phyloP scores from a whole-genome alignment of 2,888 invertebrate genomes.

The Diploptera punctata region DNA sequence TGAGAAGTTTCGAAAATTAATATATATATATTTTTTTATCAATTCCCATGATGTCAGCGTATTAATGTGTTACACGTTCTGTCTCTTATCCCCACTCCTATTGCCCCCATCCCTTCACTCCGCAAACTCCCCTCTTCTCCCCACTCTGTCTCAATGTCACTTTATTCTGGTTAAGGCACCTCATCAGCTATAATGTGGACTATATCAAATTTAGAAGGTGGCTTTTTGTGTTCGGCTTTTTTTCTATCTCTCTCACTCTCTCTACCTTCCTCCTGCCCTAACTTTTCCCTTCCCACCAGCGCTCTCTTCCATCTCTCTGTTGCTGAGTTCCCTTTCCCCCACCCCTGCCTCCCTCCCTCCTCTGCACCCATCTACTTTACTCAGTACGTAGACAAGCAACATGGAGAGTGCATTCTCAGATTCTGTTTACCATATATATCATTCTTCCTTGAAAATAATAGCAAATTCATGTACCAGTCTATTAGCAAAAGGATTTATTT shows the following conservation, averaged over 20 bases:
- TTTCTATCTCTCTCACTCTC: conserved; percentile 19
- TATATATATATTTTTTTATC: conserved; percentile 31
- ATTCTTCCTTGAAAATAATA: conserved; percentile 61
- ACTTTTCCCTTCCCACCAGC: conserved; percentile 42
- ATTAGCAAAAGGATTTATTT: conserved; percentile 64
- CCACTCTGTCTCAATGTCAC: conserved; percentile 35
- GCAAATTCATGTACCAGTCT: conserved; percentile 62
- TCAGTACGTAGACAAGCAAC: conserved; percentile 38
- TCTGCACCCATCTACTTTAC: conserved; percentile 37
- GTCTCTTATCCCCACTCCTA: conserved; percentile 29
- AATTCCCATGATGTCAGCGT: conserved; percentile 31
- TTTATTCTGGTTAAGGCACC: conserved; percentile 40
- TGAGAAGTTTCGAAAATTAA: conserved; percentile 31
- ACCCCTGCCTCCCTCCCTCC: background rate
- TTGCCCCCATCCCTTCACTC: background rate
- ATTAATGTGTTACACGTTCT: conserved; percentile 39
- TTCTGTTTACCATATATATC: conserved; percentile 59
- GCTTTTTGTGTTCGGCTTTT: conserved; percentile 41
- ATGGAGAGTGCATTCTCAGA: conserved; percentile 56
- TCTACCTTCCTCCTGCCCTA: conserved; percentile 4
- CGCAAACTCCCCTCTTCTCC: conserved; percentile 7
- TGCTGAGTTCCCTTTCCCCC: background rate
- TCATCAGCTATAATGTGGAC: conserved; percentile 38
- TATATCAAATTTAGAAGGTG: conserved; percentile 43
- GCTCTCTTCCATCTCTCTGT: conserved; percentile 50